Conservation (phyloP, 2,113 vertebrate genomes). For the Micromys minutus region DNA sequence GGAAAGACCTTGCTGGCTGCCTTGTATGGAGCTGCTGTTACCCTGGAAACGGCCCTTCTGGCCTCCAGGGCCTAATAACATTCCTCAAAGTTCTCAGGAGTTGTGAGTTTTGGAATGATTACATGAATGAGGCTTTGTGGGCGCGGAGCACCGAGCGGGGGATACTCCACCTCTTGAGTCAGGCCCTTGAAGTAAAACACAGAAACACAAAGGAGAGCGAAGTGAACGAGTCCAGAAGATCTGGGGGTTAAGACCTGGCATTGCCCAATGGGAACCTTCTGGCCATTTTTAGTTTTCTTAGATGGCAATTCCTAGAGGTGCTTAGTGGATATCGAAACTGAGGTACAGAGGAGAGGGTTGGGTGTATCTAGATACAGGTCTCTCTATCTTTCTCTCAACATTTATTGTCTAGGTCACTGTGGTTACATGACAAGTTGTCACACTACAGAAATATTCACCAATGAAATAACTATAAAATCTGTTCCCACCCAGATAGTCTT, state of each 20-base stretch:
- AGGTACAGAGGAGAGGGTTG: not conserved
- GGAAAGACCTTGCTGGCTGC: slow-evolving; percentile 51
- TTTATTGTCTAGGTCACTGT: not conserved
- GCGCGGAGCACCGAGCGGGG: slow-evolving; percentile 11
- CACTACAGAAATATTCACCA: slow-evolving; percentile 28
- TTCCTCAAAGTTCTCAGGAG: slow-evolving; percentile 76
- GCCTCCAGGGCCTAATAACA: slow-evolving; percentile 72
- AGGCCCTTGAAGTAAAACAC: slow-evolving; percentile 42
- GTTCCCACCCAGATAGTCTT: not conserved
- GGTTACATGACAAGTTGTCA: not conserved
- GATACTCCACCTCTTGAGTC: slow-evolving; percentile 35
- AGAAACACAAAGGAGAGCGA: slow-evolving; percentile 54
- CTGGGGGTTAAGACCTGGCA: not conserved
- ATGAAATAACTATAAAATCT: slow-evolving; percentile 16
- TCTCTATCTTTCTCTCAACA: not conserved
- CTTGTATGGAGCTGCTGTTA: slow-evolving; percentile 62
- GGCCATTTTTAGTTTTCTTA: not conserved
- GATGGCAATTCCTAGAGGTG: not conserved
- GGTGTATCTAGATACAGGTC: not conserved
- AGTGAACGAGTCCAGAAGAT: slow-evolving; percentile 33
- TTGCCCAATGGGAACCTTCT: not conserved
- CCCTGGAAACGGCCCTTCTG: slow-evolving; percentile 69
- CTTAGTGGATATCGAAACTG: not conserved
- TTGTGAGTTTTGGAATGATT: slow-evolving; percentile 78
- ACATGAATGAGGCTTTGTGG: slow-evolving; percentile 72